A percentile compares a stretch with the other conserved stretches of the same genome.
These are phyloP conservation scores for Idris sp. DNA, from an alignment of 1,140 invertebrate species.

Conservation along the genomic window DNA sequence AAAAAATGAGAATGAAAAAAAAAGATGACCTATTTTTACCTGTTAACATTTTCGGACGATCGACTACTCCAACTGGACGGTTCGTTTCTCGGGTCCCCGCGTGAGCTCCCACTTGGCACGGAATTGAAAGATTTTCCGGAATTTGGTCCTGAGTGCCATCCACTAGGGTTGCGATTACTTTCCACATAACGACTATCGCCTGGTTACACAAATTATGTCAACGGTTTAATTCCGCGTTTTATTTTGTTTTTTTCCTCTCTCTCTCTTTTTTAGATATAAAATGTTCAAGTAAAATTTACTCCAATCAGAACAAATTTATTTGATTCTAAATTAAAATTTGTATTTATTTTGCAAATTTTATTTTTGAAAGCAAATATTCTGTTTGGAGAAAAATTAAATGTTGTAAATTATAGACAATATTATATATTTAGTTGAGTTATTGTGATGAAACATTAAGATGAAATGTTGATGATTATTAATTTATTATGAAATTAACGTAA, in stretches of 20 bases:
- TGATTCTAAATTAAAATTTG: no score
- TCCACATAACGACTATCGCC: conserved; percentile 76
- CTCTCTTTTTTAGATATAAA: no score
- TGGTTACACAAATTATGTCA: conserved; percentile 57
- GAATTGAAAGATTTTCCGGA: conserved; percentile 76
- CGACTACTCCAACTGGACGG: conserved; percentile 74
- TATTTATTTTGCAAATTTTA: no score
- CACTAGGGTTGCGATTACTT: conserved; percentile 71
- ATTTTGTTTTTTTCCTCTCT: no score
- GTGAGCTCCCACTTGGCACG: conserved; percentile 69
- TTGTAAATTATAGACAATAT: background rate
- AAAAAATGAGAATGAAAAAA: conserved; percentile 1
- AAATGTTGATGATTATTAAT: no score
- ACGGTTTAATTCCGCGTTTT: conserved; percentile 22
- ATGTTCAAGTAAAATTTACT: no score
- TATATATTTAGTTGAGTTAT: no score
- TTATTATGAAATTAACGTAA: no score
- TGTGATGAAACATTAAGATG: no score
- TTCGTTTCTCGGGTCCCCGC: conserved; percentile 73
- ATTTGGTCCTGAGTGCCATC: conserved; percentile 75
- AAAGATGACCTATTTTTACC: conserved; percentile 51
- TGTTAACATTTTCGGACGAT: conserved; percentile 73
- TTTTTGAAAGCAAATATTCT: background rate
- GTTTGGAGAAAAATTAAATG: conserved; percentile 9
- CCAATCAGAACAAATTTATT: conserved; percentile 43